Base-by-base conservation (phyloP, 1,140 invertebrate genomes). In the Cecropterus lyciades region DNA sequence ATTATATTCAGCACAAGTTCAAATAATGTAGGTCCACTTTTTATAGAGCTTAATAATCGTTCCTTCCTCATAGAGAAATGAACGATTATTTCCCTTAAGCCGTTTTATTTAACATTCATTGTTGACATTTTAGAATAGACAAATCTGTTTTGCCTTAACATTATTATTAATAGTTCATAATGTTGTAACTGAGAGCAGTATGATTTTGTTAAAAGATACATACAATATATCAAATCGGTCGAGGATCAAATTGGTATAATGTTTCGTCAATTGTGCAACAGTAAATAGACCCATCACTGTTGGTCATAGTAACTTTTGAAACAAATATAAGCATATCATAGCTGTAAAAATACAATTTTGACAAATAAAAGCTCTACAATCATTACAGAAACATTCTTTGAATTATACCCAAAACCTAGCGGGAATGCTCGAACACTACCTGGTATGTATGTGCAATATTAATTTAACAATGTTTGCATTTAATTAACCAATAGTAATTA, bases 271-370 rank as follows among this genome's bases (percentile, higher is more conserved):
- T 89, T 91, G 81, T 82, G 72, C 81, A 91, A 85, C 84, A 87
- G 82, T 84, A 82, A 67, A 79, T 73, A 88, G 72, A 84, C 69
- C 82, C 80, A 82, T 87, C 75, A 78, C 84, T 88, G 85, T 94
- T 93, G 85, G 84, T 84, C 87, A 92, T 86, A 93, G 93, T 94
- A 93, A 93, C 93, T 94, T 94, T 94, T 94, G 93, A 95, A 94
- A 95, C 93, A 94, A 95, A 95, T 94, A 94, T 95, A 95, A 96
- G 95, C 95, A 96, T 96, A 96, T 96, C 95, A 96, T 96, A 96
- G 95, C 95, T 96, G 95, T 96, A 96, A 95, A 93, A 93, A 92
- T 92, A 93, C 93, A 93, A 93, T 94, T 94, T 94, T 94, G 93
- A 94, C 93, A 94, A 94, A 94, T 94, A 94, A 94, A 94, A 93